A percentile compares a stretch with the other conserved stretches of the same genome.
These are phyloP conservation scores for Ectemnius continuus DNA, from an alignment of 2,888 invertebrate genomes.

Conservation along the genomic window DNA sequence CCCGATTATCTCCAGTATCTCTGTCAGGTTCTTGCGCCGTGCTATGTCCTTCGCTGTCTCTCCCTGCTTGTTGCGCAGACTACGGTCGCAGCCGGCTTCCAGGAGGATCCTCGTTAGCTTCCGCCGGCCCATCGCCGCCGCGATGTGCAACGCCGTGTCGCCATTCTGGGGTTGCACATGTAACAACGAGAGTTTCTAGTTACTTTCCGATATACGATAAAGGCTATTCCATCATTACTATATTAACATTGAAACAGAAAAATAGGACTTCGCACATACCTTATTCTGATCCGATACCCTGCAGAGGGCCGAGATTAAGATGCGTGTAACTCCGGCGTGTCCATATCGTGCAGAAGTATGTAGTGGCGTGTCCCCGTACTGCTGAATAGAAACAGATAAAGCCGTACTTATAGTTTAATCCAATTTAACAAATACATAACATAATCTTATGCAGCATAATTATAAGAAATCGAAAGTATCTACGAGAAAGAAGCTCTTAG, in stretches of 20 bases:
- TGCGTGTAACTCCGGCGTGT: conserved; percentile 96
- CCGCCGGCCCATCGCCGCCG: conserved; percentile 94
- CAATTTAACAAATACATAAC: too few relatives aligned
- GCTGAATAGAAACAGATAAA: conserved; percentile 46
- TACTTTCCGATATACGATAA: too few relatives aligned
- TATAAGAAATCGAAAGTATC: not conserved
- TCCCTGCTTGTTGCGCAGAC: conserved; percentile 89
- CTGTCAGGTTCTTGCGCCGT: conserved; percentile 89
- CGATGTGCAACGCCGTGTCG: conserved; percentile 95
- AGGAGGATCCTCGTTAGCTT: conserved; percentile 94
- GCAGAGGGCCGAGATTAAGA: conserved; percentile 93
- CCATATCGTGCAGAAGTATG: conserved; percentile 97
- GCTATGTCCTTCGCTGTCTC: conserved; percentile 96
- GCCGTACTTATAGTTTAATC: not conserved
- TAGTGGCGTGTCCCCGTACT: conserved; percentile 96
- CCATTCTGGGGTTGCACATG: conserved; percentile 83
- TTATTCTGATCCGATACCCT: conserved; percentile 94
- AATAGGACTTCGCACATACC: conserved; percentile 72
- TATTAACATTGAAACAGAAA: not conserved
- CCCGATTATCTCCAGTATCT: conserved; percentile 88
- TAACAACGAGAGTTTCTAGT: not conserved
- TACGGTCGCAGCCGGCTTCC: conserved; percentile 89
- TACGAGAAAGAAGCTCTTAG: not conserved
- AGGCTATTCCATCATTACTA: too few relatives aligned
- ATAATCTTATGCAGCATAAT: not conserved